Base-by-base conservation (phyloP, 2,888 invertebrate genomes). In the Machimus rusticus region DNA sequence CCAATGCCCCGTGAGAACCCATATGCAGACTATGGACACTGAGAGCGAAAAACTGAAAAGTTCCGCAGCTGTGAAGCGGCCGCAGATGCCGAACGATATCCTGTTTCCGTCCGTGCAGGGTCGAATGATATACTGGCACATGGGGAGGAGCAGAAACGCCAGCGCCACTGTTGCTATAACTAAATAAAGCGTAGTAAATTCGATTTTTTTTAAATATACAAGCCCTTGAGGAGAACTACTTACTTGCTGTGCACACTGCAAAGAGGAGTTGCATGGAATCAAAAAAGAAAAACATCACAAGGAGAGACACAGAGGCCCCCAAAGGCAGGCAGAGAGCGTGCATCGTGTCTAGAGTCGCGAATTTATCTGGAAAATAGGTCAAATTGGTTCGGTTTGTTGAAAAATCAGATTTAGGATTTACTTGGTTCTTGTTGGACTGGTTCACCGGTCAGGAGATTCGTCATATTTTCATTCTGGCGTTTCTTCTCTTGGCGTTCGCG, bases 271-370 rank as follows among this genome's bases (percentile, higher is more conserved):
- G 99, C 97, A 99, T 98, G 87, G 99, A 99, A 94, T 99, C 99
- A 92, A 99, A 99, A 94, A 99, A 99, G 94, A 99, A 98, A 93
- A 99, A 99, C 99, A 99, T 99, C 91, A 99, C 96, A 89, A 99
- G 95, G 89, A 99, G 94, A 88, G 99, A 99, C 90, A 98, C 96
- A 89, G 99, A 99, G 90, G 99, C 99, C 91, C 98, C 98, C 89
- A 98, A 94, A 88, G 99, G 99, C 92, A 99, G 95, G 94, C 99
- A 98, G 91, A 99, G 95, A 90, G 99, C 99, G 93, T 99, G 99
- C 96, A 99, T 97, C 88, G 98, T 98, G 93, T 99, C 98, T 92
- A 99, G 93, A 0, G 99, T 99, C 93, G 99, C 98, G 89, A 99
- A 96, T 93, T 96, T 95, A 94, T 94, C 91, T 91, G 91, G 88